Evolutionary conservation across 2,888 invertebrate genomes (phyloP), one percentile per base, ranked within the genome.

Genomic region (Leptura quadrifasciata): DNA sequence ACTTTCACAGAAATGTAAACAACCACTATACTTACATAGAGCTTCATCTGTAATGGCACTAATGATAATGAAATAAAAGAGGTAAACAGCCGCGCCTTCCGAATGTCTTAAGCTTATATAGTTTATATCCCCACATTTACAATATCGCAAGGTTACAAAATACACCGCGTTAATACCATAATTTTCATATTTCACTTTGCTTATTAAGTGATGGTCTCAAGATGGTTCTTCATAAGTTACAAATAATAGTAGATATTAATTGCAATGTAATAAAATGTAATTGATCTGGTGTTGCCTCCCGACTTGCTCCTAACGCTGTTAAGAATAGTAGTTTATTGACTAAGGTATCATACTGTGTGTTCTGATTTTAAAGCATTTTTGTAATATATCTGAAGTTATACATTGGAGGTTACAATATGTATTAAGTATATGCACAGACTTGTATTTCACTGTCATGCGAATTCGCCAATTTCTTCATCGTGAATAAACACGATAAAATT

Each of bases 51-150:
- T 70, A 76, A 73, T 72, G 70, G 68, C 82, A 83, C 82, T 80
- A 79, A 69, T 61, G 77, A 73, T 75, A 69, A 76, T 72, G 75
- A 76, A 79, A 76, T 72, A 80, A 83, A 84, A 84, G 84, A 83
- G 81, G 81, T 85, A 86, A 86, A 85, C 84, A 86, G 85, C 84
- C 85, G 81, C 82, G 78, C 84, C 85, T 84, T 77, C 57, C 73
- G 73, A 79, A 77, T 75, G 79, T 81, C 77, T 81, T 80, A 78
- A 84, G 84, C 83, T 86, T 86, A 82, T 86, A 86, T 86, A 86
- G 83, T 81, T 82, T 81, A 81, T 74, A 82, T 85, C 86, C 86
- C 86, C 86, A 85, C 86, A 80, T 82, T 79, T 61, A 74, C 60
- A 77, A 57, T 80, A 52, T 74, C 61, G 81, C 86, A 86, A 86